Base-by-base conservation (phyloP, 2,888 invertebrate genomes). In the Ophioninae sp. region DNA sequence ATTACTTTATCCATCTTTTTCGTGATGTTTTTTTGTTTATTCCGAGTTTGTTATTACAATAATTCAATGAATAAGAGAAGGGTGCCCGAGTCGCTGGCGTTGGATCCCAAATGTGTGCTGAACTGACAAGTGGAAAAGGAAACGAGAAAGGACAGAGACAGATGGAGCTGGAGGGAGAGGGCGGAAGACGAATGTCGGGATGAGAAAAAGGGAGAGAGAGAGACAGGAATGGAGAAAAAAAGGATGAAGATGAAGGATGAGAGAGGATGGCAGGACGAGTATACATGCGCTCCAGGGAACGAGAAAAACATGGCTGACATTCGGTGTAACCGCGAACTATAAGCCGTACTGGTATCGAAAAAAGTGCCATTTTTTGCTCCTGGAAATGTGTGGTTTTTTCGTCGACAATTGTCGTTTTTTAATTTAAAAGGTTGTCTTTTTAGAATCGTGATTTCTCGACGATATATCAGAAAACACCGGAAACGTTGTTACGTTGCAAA, bases 231-330 rank as follows among this genome's bases (percentile, higher is more conserved):
- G 13, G 59, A 59, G 50, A 67, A 82, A 77, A 74, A 69, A 56
- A 86, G 87, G 81, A 87, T 84, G 85, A 85, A 87, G 86, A 88
- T 76, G 83, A 83, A 67, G 85, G 87, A 85, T 88, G 85, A 86
- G 85, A 87, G 85, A 89, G 84, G 44, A 85, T 83, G 86, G 87
- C 87, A 86, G 87, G 86, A 88, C 70, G 75, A 69, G 77, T 82
- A 69, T 68, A 72, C 72, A 21, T 61, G 72, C 64, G 37, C 57
- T 21, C 7, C n/a, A 56, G 44, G n/a, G 20, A 64, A 70, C 30
- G 65, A 81, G 70, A 81, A 17, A 37, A 44, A 23, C 10, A 41
- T 20, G 20, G 57, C 57, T 7, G n/a, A 72, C 30, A 41, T 62
- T 59, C 68, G 73, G 61, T 81, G 37, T 57, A 57, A 67, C 72